phyloP scores from a whole-genome alignment of 2,888 invertebrate species.

The Drosophila fulvimacula region DNA sequence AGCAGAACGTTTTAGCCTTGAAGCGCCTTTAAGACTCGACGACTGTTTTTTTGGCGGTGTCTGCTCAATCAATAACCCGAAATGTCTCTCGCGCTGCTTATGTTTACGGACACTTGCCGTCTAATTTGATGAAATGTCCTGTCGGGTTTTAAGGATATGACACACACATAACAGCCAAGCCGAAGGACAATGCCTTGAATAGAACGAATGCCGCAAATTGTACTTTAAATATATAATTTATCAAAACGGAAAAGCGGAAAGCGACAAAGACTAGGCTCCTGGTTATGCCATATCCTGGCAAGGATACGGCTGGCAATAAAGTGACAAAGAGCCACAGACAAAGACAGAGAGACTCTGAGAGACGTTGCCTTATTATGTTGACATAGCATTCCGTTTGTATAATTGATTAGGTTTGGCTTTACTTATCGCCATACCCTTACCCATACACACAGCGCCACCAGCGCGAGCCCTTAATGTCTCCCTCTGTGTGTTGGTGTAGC shows the following conservation, averaged over 20 bases:
- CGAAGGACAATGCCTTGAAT: constrained; percentile 29
- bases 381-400: constrained; percentile 72
- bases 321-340: constrained; percentile 36
- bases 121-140: constrained; percentile 42
- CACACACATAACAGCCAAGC: constrained; percentile 24
- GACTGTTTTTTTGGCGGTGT: background rate
- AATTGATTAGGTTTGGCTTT: constrained; percentile 75
- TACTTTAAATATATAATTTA: constrained; percentile 73
- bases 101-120: constrained; percentile 41
- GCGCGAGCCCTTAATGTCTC: background rate
- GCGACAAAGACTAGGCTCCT: constrained; percentile 2
- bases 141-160: constrained; percentile 24
- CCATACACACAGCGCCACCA: too few species aligned
- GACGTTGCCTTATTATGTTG: constrained; percentile 72
- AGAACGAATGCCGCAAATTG: constrained; percentile 63
- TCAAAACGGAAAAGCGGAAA: constrained; percentile 61
- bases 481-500: background rate
- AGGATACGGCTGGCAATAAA: constrained; percentile 50
- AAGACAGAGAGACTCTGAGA: background rate
- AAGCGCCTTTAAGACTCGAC: constrained; percentile 9
- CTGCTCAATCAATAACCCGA: constrained; percentile 43
- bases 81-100: constrained; percentile 33
- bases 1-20: background rate
- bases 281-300: constrained; percentile 2
- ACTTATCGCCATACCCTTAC: constrained; percentile 30